Evolutionary conservation across 2,113 vertebrate species (phyloP), one percentile per base, ranked within the genome.

Genomic region (Platycercus adscitus): DNA sequence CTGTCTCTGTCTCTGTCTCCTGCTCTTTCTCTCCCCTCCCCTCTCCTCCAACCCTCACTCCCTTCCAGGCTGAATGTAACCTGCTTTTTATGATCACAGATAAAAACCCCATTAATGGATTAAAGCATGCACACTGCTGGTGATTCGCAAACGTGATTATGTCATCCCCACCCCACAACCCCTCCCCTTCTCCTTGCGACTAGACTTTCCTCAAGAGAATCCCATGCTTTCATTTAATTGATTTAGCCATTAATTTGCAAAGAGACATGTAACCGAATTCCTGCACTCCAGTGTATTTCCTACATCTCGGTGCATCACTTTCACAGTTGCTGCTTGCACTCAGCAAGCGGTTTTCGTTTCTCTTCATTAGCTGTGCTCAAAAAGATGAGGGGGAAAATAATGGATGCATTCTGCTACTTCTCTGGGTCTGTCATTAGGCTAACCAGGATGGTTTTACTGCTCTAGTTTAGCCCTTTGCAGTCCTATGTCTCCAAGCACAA

Each of bases 71-170:
- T 96, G 96, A 91, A 86, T 95, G 93, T 92, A 97, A 96, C 97
- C 94, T 97, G 97, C 96, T 97, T 97, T 96, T 96, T 97, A 97
- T 96, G 96, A 96, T 96, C 93, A 65, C 86, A 94, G 97, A 95
- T 97, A 97, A 97, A 95, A 91, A 90, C 95, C 96, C 93, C 93
- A 95, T 95, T 96, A 96, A 96, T 94, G 94, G 95, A 96, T 96
- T 93, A 95, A 97, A 94, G 94, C 94, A 20, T 88, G 94, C 89
- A 96, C 90, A 65, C 58, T 91, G 95, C 95, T 75, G 93, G 93
- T 82, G 96, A 96, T 96, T 97, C 63, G 95, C 95, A 94, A 96
- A 68, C 47, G 84, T 86, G 94, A 94, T 95, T 97, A 94, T 96
- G 93, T 97, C 95, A 95, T 95, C 82, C 86, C 77, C 39, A 10